Evolutionary conservation across 2,113 vertebrate genomes (phyloP).

Genomic region (Stictonetta naevosa): DNA sequence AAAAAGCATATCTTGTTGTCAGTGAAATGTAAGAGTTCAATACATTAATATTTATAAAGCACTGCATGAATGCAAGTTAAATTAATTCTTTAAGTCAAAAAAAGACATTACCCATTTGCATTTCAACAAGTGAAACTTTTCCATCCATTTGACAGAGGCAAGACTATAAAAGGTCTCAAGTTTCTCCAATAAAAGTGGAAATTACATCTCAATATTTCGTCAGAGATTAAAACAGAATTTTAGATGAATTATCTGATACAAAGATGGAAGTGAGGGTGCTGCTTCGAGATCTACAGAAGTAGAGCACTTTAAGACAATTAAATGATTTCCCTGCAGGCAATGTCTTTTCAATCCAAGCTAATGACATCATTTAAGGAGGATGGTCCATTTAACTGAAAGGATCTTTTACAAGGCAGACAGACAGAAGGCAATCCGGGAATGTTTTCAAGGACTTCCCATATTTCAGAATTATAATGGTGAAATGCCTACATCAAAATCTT

Average conservation of each 20-base stretch:
- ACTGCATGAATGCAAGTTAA: constrained; percentile 60
- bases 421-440: constrained; percentile 84
- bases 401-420: constrained; percentile 83
- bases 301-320: constrained; percentile 86
- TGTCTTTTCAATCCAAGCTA: constrained; percentile 86
- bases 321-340: constrained; percentile 84
- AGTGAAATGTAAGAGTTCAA: constrained; percentile 34
- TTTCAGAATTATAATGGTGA: constrained; percentile 84
- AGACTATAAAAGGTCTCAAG: constrained; percentile 70
- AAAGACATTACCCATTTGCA: constrained; percentile 41
- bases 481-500: constrained; percentile 83
- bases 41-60: constrained; percentile 69
- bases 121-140: constrained; percentile 66
- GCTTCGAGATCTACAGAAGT: constrained; percentile 78
- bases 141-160: constrained; percentile 51
- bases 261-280: constrained; percentile 77
- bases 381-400: constrained; percentile 87
- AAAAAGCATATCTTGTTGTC: constrained; percentile 18
- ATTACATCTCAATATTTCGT: constrained; percentile 78
- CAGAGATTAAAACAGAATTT: constrained; percentile 74
- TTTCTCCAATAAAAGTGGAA: constrained; percentile 74
- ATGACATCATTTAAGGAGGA: constrained; percentile 86
- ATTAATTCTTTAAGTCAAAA: constrained; percentile 64
- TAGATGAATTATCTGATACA: constrained; percentile 79
- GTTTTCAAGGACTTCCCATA: constrained; percentile 81